Evolutionary conservation across 1,140 invertebrate species (phyloP), one percentile per base, ranked within the genome.

Genomic region (Oryzaephilus surinamensis): DNA sequence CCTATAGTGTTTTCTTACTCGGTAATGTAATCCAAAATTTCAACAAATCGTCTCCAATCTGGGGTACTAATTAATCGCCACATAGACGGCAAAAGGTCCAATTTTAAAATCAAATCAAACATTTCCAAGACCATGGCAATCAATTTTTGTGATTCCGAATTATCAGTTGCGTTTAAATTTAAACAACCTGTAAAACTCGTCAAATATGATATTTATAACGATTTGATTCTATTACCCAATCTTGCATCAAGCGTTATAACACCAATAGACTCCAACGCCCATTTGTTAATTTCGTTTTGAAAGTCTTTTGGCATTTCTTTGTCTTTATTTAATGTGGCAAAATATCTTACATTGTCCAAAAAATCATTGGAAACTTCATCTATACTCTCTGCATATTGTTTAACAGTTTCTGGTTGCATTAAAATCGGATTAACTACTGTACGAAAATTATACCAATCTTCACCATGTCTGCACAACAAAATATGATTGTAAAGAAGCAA

Each of bases 241-340:
- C 78, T 64, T 8, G 66, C 65, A 20, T 84, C 77, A 17, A 86
- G 58, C 2, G 79, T 78, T 1, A 86, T 70, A 4, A 72, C 54
- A 1, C 66, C 72, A 3, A 83, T 76, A 0, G 75, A 77, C 52
- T 85, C 81, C 11, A 84, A 51, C 1, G 76, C 64, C 73, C 78
- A 77, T 50, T 75, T 70, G 49, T 74, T 74, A 34, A 82, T 62
- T 48, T 79, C 73, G 29, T 70, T 67, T 18, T 71, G 62, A 47
- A 79, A 77, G 36, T 70, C 61, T 0, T 46, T 51, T 0, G 70
- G 68, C 15, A 79, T 61, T 63, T 73, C 62, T 12, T 58, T 38
- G 4, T 38, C 26, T 56, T 64, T 63, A 24, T 68, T 54, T 17
- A 64, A 46, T 48, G 72, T 62, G 11, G 71, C 58, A 10, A 72